Percentiles rank a stretch among this genome's conserved stretches.
phyloP scores from a whole-genome alignment of 2,797 vertebrate genomes.

The Morus bassanus region DNA sequence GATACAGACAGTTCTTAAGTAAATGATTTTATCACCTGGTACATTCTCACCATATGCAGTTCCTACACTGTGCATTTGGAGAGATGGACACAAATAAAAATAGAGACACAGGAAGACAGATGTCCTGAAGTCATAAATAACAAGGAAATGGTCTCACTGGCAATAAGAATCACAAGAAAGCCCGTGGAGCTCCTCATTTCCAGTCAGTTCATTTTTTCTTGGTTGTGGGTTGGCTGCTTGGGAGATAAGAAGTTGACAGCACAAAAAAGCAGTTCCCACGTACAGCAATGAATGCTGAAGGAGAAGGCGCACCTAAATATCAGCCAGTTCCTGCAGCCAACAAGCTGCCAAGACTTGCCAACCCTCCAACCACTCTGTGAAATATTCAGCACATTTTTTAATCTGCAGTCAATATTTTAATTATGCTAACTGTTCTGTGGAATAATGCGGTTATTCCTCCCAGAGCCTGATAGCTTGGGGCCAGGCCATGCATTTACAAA shows the following conservation, averaged over 20 bases:
- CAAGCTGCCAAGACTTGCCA: slow-evolving; percentile 46
- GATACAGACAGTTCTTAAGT: slow-evolving; percentile 13
- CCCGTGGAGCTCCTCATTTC: slow-evolving; percentile 15
- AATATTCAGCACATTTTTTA: slow-evolving; percentile 58
- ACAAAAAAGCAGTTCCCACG: slow-evolving; percentile 46
- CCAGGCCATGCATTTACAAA: slow-evolving; percentile 26
- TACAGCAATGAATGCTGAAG: not conserved
- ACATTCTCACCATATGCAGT: slow-evolving; percentile 1
- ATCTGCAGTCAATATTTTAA: slow-evolving; percentile 66
- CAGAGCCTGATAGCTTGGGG: slow-evolving; percentile 37
- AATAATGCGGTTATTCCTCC: slow-evolving; percentile 44
- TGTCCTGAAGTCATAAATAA: slow-evolving; percentile 46
- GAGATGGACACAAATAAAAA: slow-evolving; percentile 43
- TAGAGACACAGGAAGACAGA: slow-evolving; percentile 1
- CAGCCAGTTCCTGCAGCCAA: slow-evolving; percentile 48
- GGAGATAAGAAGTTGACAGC: slow-evolving; percentile 22
- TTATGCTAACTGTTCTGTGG: slow-evolving; percentile 55
- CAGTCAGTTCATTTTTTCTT: slow-evolving; percentile 33
- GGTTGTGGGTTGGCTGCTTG: slow-evolving; percentile 39
- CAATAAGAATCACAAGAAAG: slow-evolving; percentile 28
- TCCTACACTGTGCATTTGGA: not conserved
- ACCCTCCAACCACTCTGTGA: slow-evolving; percentile 22
- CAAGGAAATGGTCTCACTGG: slow-evolving; percentile 15
- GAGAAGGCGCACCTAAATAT: slow-evolving; percentile 37
- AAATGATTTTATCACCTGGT: slow-evolving; percentile 35